These are phyloP conservation scores for Dasyprocta punctata DNA, from an alignment of 2,113 vertebrate genomes.

Conservation along the genomic window DNA sequence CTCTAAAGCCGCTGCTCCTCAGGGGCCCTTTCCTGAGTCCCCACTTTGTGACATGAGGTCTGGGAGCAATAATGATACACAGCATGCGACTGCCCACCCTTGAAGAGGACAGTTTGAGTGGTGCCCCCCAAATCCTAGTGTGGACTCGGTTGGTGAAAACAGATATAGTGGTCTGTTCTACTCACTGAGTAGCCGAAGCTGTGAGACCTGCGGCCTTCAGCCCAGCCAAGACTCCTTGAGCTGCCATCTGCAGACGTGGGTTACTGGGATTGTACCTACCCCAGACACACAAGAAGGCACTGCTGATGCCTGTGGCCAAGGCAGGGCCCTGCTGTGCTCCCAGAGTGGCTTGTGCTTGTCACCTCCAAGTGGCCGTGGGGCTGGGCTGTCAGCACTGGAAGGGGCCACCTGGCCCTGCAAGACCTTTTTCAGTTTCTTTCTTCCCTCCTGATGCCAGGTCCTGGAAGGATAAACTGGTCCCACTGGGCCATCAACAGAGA, in stretches of 20 bases:
- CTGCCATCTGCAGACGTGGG: not conserved
- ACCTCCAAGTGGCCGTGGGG: not conserved
- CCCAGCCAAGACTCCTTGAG: not conserved
- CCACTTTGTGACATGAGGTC: not conserved
- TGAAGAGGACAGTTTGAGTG: not conserved
- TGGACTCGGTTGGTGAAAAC: not conserved
- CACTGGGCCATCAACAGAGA: fast-evolving
- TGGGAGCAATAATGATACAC: not conserved
- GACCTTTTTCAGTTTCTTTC: not conserved
- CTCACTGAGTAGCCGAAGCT: not conserved
- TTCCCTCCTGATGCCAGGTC: not conserved
- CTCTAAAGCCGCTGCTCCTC: not conserved
- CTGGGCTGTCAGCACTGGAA: not conserved
- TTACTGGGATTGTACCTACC: not conserved
- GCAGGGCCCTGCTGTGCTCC: not conserved
- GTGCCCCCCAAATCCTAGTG: not conserved
- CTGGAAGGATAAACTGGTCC: not conserved
- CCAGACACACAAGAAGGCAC: fast-evolving
- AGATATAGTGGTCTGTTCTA: too few relatives aligned
- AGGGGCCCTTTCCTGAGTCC: not conserved
- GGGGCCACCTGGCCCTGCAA: not conserved
- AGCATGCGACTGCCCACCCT: not conserved
- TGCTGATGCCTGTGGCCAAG: fast-evolving
- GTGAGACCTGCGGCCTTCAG: not conserved
- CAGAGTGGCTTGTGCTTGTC: not conserved